Conservation (phyloP, 2,113 vertebrate genomes). For the Sigmodon hispidus region DNA sequence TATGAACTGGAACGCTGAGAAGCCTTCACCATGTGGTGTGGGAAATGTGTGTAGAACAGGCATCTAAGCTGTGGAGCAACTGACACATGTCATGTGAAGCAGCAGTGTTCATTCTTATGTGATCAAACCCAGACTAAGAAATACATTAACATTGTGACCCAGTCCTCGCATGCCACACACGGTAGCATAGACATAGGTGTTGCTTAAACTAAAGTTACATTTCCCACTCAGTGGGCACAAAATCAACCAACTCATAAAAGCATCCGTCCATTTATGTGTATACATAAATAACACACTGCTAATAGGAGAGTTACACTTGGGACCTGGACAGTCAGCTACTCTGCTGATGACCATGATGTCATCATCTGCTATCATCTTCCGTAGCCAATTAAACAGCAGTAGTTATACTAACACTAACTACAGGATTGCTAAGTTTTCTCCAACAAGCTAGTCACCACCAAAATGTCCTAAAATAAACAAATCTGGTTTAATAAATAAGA, state of each 20-base stretch:
- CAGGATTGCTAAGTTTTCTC: neutral
- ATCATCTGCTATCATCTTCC: neutral
- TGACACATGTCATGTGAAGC: neutral
- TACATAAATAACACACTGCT: neutral
- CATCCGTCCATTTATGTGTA: neutral
- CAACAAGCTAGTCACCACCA: neutral
- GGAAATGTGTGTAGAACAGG: neutral
- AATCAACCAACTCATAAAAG: neutral
- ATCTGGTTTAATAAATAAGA: neutral
- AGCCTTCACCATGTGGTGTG: neutral
- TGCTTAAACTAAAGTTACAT: neutral
- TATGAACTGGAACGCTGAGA: neutral
- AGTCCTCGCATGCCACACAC: neutral
- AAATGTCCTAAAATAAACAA: constrained; percentile 20
- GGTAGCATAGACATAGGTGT: neutral
- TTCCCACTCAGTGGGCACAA: neutral
- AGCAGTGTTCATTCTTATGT: neutral
- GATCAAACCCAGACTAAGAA: constrained; percentile 11
- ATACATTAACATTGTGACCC: neutral
- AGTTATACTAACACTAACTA: neutral
- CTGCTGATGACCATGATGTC: neutral
- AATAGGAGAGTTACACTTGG: too few relatives aligned
- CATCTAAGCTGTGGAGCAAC: neutral
- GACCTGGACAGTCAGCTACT: neutral
- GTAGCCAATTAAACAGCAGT: neutral